Conservation (phyloP, 2,113 vertebrate genomes). For the Climacteris rufus region DNA sequence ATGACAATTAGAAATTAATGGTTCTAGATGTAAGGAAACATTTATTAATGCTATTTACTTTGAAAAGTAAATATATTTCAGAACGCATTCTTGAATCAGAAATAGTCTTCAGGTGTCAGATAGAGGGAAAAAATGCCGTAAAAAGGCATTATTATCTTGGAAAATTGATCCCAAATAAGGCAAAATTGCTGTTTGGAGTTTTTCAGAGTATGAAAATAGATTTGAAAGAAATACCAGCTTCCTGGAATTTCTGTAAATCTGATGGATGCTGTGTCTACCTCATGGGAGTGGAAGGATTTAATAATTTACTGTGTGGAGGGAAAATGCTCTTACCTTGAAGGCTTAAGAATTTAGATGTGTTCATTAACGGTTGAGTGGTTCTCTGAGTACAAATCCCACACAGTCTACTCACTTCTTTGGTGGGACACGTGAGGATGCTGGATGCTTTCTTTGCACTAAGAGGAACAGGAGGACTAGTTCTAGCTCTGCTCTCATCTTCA, state of each 20-base stretch:
- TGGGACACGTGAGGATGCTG: not conserved
- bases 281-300: not conserved
- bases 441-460: not conserved
- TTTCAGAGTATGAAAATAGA: not conserved
- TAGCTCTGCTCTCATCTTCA: not conserved
- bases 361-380: not conserved
- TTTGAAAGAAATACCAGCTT: not conserved
- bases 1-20: not conserved
- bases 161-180: not conserved
- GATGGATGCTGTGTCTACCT: not conserved
- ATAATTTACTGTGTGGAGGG: not conserved
- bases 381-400: not conserved
- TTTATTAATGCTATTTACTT: not conserved
- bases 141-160: fast-evolving
- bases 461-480: not conserved
- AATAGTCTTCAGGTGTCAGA: not conserved
- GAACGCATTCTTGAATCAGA: not conserved
- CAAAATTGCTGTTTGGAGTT: not conserved
- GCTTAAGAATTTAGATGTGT: not conserved
- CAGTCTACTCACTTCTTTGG: not conserved
- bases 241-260: not conserved
- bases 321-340: not conserved
- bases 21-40: not conserved
- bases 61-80: not conserved
- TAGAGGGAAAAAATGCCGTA: not conserved